These are phyloP conservation scores for Ornithoptera priamus DNA, from an alignment of 2,888 invertebrate species.

Conservation along the genomic window DNA sequence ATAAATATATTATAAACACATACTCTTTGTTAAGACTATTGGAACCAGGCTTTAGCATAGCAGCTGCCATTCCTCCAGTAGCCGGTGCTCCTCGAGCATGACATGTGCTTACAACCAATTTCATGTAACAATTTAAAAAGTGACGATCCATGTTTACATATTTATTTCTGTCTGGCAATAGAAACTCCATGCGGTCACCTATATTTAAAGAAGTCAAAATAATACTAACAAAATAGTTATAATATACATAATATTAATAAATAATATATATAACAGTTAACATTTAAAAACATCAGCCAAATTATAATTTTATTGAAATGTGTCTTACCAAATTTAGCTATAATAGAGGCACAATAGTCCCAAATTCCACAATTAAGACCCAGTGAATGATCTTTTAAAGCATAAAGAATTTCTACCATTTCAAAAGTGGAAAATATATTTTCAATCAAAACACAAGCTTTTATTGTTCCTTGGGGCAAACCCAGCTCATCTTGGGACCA, in stretches of 20 bases:
- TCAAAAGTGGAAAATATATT: slow-evolving; percentile 85
- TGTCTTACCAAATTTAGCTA: slow-evolving; percentile 81
- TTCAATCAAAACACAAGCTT: slow-evolving; percentile 86
- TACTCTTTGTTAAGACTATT: slow-evolving; percentile 55
- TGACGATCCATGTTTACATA: slow-evolving; percentile 83
- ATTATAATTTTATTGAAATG: neutral
- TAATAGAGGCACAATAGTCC: slow-evolving; percentile 85
- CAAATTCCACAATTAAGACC: slow-evolving; percentile 88
- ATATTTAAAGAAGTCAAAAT: neutral
- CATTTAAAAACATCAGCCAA: neutral
- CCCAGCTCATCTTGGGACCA: slow-evolving; percentile 80
- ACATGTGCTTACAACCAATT: slow-evolving; percentile 79
- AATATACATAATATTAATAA: neutral
- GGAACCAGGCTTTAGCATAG: slow-evolving; percentile 70
- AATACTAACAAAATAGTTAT: neutral
- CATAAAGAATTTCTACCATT: slow-evolving; percentile 84
- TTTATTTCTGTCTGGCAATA: slow-evolving; percentile 84
- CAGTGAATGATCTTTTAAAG: slow-evolving; percentile 82
- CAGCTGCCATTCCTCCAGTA: slow-evolving; percentile 85
- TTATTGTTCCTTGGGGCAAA: slow-evolving; percentile 82
- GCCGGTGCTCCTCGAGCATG: slow-evolving; percentile 82
- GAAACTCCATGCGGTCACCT: slow-evolving; percentile 79
- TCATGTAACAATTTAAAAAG: slow-evolving; percentile 83
- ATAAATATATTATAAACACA: slow-evolving; percentile 16
- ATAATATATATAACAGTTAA: neutral